Evolutionary conservation across 2,888 invertebrate species (phyloP).

Genomic region (Nebria salina): DNA sequence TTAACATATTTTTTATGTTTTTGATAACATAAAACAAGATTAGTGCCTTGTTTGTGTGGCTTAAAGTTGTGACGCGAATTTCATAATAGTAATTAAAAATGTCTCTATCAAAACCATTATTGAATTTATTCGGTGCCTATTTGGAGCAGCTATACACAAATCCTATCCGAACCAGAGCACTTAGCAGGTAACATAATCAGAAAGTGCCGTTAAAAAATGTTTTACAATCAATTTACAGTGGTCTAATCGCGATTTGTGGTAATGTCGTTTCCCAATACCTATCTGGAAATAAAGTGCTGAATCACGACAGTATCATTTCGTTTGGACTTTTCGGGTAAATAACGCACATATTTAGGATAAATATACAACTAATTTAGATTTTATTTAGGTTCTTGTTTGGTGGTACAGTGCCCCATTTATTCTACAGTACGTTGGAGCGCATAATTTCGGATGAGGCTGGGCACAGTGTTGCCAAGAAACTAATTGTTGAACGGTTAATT

Average conservation of each 20-base stretch:
- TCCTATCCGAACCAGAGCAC: conserved; percentile 81
- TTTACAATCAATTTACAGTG: conserved; percentile 65
- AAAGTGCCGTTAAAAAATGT: conserved; percentile 29
- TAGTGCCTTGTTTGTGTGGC: not conserved
- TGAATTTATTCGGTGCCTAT: conserved; percentile 75
- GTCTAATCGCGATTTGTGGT: conserved; percentile 75
- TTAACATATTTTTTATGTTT: not conserved
- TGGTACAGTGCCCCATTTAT: conserved; percentile 81
- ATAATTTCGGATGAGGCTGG: conserved; percentile 68
- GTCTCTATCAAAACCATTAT: conserved; percentile 78
- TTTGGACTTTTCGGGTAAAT: conserved; percentile 81
- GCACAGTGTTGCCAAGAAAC: conserved; percentile 66
- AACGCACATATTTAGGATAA: conserved; percentile 25
- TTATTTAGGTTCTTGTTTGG: conserved; percentile 76
- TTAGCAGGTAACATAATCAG: conserved; percentile 73
- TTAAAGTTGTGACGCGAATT: not conserved
- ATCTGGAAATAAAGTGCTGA: conserved; percentile 70
- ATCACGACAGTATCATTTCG: conserved; percentile 74
- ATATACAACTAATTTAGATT: conserved; percentile 30
- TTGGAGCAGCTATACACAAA: conserved; percentile 78
- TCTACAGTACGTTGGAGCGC: conserved; percentile 73
- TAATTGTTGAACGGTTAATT: conserved; percentile 76
- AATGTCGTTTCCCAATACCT: conserved; percentile 79
- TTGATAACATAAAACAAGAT: not conserved
- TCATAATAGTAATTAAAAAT: conserved; percentile 60